These are phyloP conservation scores for Chironex yamaguchii DNA, from an alignment of 30 jellyfish, hydroid and myxozoan genomes.

Conservation along the genomic window DNA sequence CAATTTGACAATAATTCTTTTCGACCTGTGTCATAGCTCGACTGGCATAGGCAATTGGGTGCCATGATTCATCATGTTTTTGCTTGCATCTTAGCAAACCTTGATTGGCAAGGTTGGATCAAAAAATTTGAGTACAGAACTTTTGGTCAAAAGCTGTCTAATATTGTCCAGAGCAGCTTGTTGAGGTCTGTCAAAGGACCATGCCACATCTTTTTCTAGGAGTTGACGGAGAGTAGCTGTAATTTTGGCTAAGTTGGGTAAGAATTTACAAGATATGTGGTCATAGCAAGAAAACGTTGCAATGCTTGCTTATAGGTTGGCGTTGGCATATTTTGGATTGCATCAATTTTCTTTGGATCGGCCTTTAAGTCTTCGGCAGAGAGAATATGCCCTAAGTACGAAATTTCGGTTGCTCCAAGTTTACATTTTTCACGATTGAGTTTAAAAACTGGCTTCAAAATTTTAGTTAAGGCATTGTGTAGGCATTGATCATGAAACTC, in stretches of 20 bases:
- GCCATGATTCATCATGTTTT: constrained; percentile 36
- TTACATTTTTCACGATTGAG: constrained; percentile 24
- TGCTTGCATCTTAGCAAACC: constrained; percentile 33
- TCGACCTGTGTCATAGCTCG: constrained; percentile 55
- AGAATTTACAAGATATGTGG: constrained; percentile 46
- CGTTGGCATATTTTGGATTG: constrained; percentile 31
- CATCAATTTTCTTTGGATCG: constrained; percentile 44
- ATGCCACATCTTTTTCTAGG: constrained; percentile 18
- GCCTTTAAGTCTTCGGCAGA: constrained; percentile 58
- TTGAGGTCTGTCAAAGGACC: constrained; percentile 23
- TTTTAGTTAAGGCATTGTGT: not conserved
- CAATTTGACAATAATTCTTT: constrained; percentile 38
- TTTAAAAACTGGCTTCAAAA: constrained; percentile 17
- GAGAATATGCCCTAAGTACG: constrained; percentile 30
- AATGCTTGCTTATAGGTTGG: constrained; percentile 29
- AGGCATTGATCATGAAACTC: not conserved
- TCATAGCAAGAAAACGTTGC: constrained; percentile 49
- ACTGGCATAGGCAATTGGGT: constrained; percentile 76
- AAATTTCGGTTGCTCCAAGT: constrained; percentile 9
- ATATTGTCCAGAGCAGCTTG: not conserved
- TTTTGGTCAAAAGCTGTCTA: not conserved
- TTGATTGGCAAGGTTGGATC: constrained; percentile 54
- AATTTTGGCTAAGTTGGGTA: constrained; percentile 27
- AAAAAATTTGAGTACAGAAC: constrained; percentile 21
- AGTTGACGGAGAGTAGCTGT: constrained; percentile 33